These are phyloP conservation scores for Tetramorium bicarinatum DNA, from an alignment of 2,888 invertebrate genomes.

Conservation along the genomic window DNA sequence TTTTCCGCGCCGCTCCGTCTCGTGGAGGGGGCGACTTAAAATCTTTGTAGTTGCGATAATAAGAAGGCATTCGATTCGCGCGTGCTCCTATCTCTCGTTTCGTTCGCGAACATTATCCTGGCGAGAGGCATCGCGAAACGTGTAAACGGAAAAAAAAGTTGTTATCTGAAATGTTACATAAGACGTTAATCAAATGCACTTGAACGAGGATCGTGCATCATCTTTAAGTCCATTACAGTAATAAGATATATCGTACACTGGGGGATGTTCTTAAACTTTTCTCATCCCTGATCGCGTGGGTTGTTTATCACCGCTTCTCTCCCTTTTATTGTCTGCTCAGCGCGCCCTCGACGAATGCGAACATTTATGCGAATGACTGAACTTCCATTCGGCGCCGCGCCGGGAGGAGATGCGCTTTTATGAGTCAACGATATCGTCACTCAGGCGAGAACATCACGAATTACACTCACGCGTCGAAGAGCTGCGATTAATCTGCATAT, in stretches of 20 bases:
- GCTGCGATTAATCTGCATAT: constrained; percentile 61
- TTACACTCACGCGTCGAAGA: constrained; percentile 43
- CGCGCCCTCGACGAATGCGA: constrained; percentile 49
- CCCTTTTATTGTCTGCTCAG: constrained; percentile 62
- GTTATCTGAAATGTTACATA: background rate
- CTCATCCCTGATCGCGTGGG: constrained; percentile 17
- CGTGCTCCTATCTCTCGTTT: background rate
- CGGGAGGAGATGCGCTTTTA: constrained; percentile 38
- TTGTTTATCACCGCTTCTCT: constrained; percentile 31
- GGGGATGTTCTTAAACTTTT: constrained; percentile 24
- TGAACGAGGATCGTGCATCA: constrained; percentile 20
- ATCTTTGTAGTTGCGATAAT: constrained; percentile 26
- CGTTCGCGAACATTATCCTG: background rate
- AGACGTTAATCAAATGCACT: constrained; percentile 2
- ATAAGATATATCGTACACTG: constrained; percentile 23
- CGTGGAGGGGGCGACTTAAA: background rate
- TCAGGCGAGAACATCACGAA: constrained; percentile 39
- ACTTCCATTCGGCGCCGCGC: constrained; percentile 37
- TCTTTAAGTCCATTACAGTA: constrained; percentile 34
- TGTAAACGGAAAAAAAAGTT: background rate
- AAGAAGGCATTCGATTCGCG: constrained; percentile 31
- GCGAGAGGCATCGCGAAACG: background rate
- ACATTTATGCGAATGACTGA: constrained; percentile 60
- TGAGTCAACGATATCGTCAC: constrained; percentile 55
- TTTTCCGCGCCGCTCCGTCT: background rate